Evolutionary conservation across 2,113 vertebrate species (phyloP).

Genomic region (Casuarius casuarius): DNA sequence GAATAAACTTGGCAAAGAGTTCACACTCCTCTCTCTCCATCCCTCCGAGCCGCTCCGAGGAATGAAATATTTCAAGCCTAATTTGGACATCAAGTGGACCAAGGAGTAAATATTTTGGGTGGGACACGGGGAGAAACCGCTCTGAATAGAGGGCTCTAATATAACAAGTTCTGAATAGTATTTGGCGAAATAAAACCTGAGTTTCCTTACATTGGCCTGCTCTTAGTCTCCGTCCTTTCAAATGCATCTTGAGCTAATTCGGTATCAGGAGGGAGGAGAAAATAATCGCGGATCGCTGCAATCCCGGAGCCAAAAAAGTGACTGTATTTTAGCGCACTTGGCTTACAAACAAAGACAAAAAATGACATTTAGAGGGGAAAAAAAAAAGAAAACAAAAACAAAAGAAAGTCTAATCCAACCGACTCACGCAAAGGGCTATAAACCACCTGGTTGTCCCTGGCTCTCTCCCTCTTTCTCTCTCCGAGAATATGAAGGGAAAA

Average conservation of each 20-base stretch:
- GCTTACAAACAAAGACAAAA: background rate
- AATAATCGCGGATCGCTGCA: background rate
- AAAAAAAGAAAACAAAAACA: background rate
- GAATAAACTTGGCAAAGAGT: background rate
- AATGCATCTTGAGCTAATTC: background rate
- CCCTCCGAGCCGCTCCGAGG: background rate
- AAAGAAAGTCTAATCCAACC: rapidly evolving
- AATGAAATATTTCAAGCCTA: background rate
- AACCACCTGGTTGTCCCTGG: background rate
- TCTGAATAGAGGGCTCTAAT: background rate
- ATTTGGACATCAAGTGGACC: background rate
- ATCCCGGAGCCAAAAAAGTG: background rate
- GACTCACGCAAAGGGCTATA: background rate
- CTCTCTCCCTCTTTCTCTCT: background rate
- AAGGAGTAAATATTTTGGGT: background rate
- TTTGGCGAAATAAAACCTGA: background rate
- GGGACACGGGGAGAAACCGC: background rate
- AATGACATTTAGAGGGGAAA: background rate
- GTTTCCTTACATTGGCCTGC: conserved; percentile 1
- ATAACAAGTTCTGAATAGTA: background rate
- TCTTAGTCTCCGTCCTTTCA: background rate
- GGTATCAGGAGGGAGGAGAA: background rate
- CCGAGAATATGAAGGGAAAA: conserved; percentile 11
- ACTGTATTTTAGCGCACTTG: background rate
- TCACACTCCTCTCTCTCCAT: background rate